These are phyloP conservation scores for Tipula confusa DNA, from an alignment of 2,888 invertebrate species.

Conservation along the genomic window DNA sequence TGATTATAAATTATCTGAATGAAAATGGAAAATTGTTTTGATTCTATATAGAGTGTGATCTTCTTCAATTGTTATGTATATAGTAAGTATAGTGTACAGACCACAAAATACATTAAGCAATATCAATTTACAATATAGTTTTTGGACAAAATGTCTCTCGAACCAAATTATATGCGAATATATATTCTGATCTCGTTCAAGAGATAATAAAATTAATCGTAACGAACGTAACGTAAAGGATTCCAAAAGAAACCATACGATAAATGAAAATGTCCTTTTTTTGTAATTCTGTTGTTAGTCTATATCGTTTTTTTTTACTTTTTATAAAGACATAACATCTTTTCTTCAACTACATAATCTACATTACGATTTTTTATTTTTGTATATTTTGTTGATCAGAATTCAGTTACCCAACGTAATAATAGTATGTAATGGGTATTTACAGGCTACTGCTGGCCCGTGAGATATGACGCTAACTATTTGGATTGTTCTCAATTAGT, in stretches of 20 bases:
- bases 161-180: too few species aligned
- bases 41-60: too few species aligned
- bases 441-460: too few species aligned
- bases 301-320: neutral
- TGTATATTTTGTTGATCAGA: neutral
- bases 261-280: constrained; percentile 6
- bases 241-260: neutral
- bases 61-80: too few species aligned
- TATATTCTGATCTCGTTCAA: neutral
- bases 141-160: neutral
- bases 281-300: neutral
- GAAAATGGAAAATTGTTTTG: neutral
- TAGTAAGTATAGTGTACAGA: neutral
- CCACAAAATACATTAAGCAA: neutral
- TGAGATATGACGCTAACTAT: too few species aligned
- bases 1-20: neutral
- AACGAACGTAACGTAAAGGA: neutral
- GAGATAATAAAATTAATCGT: neutral
- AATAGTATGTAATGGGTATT: too few species aligned
- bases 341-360: neutral
- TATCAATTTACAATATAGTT: neutral
- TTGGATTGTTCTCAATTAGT: too few species aligned
- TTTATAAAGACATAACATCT: neutral
- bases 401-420: neutral
- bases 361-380: too few species aligned